Conservation (phyloP, 2,888 invertebrate genomes). For the Drosophila ezoana region DNA sequence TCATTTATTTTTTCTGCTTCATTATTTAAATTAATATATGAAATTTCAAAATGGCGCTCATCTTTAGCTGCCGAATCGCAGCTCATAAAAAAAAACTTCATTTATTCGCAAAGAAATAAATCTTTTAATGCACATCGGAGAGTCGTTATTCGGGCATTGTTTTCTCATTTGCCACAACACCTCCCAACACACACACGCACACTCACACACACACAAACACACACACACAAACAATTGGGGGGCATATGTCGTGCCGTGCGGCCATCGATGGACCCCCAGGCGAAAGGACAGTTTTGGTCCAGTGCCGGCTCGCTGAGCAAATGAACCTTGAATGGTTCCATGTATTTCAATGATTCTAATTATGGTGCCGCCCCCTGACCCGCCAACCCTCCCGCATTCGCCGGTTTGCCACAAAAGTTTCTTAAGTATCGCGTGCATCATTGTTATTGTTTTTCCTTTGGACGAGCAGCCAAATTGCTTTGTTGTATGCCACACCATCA, state of each 20-base stretch:
- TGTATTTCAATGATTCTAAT: conserved; percentile 77
- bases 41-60: too few species aligned
- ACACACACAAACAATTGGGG: conserved; percentile 2
- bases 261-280: conserved; percentile 46
- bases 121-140: conserved; percentile 77
- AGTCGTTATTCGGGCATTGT: conserved; percentile 77
- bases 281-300: conserved; percentile 49
- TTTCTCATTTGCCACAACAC: conserved; percentile 77
- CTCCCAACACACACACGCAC: conserved; percentile 41
- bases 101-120: conserved; percentile 74
- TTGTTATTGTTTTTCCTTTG: conserved; percentile 70
- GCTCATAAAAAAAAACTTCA: conserved; percentile 70
- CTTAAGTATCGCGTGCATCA: conserved; percentile 77
- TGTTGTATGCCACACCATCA: conserved; percentile 49
- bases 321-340: conserved; percentile 65
- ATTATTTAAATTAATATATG: too few species aligned
- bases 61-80: neutral
- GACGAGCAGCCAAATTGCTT: conserved; percentile 51
- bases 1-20: too few species aligned
- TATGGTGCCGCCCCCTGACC: conserved; percentile 51
- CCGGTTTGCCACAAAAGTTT: conserved; percentile 56
- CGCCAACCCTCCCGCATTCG: conserved; percentile 7
- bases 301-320: conserved; percentile 35
- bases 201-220: conserved; percentile 1
- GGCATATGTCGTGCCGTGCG: conserved; percentile 53